Base-by-base conservation (phyloP, 2,113 vertebrate species). In the Hyperopisus bebe region DNA sequence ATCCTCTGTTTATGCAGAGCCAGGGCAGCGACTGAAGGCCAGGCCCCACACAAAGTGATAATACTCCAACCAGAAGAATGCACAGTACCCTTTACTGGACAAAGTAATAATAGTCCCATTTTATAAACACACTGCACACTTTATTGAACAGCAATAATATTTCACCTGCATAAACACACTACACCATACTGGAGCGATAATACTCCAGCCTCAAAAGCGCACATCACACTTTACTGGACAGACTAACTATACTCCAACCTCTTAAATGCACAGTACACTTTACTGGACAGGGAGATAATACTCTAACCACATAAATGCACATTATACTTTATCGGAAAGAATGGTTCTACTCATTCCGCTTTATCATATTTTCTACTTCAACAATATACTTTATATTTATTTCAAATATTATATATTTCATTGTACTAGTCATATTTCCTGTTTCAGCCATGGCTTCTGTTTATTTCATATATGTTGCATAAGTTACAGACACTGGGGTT, bases 1-100 rank as follows among this genome's bases (percentile, higher is more conserved):
- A 90, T 87, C 89, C 27, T 86, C 66, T 55, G 58, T 86, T 87
- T 51, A 44, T 80, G 86, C 24, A 53, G 85, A 80, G 21, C 84
- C 48, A 19, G 50, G 47, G 10, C 89, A 50, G 31, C 17, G 51
- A 53, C 85, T 51, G 27, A 31, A 42, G 58, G 15, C 70, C 70
- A 39, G 31, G 31, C 70, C 31, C 31, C 70, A 35, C 58, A 31
- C n/a, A 66, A 13, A 66, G 62, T 31, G 62, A 66, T 66, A 31
- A 11, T 66, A 66, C 62, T 66, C 62, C n/a, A n/a, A 62, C 62
- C 62, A 66, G 62, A 66, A 27, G 8, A 66, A 66, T 66, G 9
- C 62, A 66, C 62, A 66, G 62, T 11, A 66, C 62, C 27, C 24
- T 27, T 66, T 66, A 66, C n/a, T 27, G 62, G 8, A 66, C 62